Evolutionary conservation across 2,888 invertebrate species (phyloP), one percentile per base, ranked within the genome.

Genomic region (Cacoxenus indagator): DNA sequence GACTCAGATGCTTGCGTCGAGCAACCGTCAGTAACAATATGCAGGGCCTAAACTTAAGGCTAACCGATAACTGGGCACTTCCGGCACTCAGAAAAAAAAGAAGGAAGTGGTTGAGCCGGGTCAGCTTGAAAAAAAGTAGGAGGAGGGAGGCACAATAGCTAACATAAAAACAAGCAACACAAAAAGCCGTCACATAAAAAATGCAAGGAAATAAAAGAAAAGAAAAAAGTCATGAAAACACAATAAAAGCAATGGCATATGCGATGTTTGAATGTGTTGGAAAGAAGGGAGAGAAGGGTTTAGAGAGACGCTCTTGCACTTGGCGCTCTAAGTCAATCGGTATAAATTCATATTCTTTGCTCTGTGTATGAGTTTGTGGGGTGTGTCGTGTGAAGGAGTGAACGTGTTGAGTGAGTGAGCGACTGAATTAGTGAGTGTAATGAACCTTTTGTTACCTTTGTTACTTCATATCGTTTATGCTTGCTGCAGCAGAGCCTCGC

Each of bases 21-120:
- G 9, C 14, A 37, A 37, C 37, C 9, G 37, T 4, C 37, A 37
- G 14, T 14, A 37, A 14, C 9, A 31, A 8, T 37, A 2, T 2
- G 5, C 8, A 4, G 11, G 17, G 37, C 8, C 37, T 8, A 29
- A 11, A 14, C 55, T 5, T 14, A 54, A 29, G 37, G 4, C 37
- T 59, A 59, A 59, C 59, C 59, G 59, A 59, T 59, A 59, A 59
- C 59, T 59, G 29, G 59, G 59, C 59, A 59, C 37, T 59, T 59
- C 59, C 59, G 59, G 55, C 26, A 55, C n/a, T n/a, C n/a, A n/a
- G n/a, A n/a, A n/a, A n/a, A n/a, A n/a, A n/a, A n/a, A n/a, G n/a
- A n/a, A n/a, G n/a, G n/a, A n/a, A n/a, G n/a, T n/a, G n/a, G n/a
- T n/a, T n/a, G n/a, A n/a, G n/a, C n/a, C n/a, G n/a, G 45, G 45